Percentiles rank a stretch among this genome's conserved stretches.
Conservation (phyloP, 2,113 vertebrate genomes). For the Chelonoidis abingdonii region DNA sequence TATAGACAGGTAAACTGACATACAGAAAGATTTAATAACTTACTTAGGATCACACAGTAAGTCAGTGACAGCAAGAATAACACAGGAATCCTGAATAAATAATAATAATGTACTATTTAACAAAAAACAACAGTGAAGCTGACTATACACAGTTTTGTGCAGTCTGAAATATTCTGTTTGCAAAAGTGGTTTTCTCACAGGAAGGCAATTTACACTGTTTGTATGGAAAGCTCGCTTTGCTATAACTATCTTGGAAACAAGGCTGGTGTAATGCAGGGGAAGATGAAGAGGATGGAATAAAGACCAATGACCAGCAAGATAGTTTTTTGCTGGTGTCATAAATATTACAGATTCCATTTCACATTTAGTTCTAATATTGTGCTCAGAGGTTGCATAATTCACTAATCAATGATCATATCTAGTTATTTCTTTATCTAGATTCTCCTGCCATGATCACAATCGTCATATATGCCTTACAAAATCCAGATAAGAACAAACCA, state of each 20-base stretch:
- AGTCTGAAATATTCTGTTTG: not conserved
- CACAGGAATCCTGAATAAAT: not conserved
- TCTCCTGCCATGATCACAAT: not conserved
- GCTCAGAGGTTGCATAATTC: too few species aligned
- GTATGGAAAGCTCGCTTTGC: too few species aligned
- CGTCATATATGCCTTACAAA: not conserved
- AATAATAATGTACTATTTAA: not conserved
- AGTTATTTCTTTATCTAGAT: not conserved
- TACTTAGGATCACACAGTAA: not conserved
- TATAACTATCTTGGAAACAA: too few species aligned
- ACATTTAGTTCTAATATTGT: too few species aligned
- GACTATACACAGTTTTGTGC: too few species aligned
- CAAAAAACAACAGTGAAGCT: too few species aligned
- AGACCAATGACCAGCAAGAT: not conserved
- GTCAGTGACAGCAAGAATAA: not conserved
- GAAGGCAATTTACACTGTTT: too few species aligned
- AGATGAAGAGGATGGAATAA: not conserved
- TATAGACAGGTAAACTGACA: slow-evolving; percentile 1
- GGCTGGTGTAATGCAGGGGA: too few species aligned
- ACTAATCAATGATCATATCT: not conserved
- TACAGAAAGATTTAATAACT: slow-evolving; percentile 5
- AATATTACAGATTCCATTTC: too few species aligned
- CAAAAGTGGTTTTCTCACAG: too few species aligned
- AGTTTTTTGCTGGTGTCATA: not conserved
- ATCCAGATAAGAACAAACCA: not conserved